Evolutionary conservation across 2,113 vertebrate species (phyloP).

Genomic region (Sphaerodactylus townsendi): DNA sequence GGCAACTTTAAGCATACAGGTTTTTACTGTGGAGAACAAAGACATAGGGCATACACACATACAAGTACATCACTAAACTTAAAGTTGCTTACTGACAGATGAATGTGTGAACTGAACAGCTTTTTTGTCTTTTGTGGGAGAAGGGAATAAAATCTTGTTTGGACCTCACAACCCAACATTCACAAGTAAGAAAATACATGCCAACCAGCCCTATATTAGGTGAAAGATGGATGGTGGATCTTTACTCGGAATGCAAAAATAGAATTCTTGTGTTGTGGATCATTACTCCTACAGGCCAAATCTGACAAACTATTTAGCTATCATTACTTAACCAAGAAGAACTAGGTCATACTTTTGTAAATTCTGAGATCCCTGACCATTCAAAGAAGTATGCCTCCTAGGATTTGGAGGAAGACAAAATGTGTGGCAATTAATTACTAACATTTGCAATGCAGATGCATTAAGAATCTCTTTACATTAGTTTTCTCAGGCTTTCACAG

Average conservation of each 20-base stretch:
- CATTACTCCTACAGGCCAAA: background rate
- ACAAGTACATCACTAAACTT: background rate
- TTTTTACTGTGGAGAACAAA: background rate
- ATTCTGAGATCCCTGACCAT: background rate
- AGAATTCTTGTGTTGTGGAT: background rate
- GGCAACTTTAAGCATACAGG: background rate
- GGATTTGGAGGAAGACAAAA: background rate
- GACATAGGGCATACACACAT: background rate
- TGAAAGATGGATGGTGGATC: background rate
- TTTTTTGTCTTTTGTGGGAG: too few relatives aligned
- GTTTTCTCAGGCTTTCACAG: background rate
- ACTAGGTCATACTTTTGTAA: background rate
- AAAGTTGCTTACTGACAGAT: background rate
- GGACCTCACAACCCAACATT: background rate
- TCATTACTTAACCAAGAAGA: background rate
- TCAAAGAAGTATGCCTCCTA: background rate
- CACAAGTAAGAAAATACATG: background rate
- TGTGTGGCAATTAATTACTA: background rate
- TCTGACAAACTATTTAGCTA: background rate
- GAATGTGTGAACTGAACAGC: background rate
- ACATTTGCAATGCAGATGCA: fast-evolving
- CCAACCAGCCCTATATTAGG: background rate
- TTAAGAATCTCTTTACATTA: background rate
- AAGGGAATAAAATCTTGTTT: background rate
- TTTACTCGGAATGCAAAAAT: background rate